Percentiles rank a stretch among this genome's conserved stretches.
Evolutionary conservation across 2,113 vertebrate genomes (phyloP).

Genomic region (Zosterops japonicus): DNA sequence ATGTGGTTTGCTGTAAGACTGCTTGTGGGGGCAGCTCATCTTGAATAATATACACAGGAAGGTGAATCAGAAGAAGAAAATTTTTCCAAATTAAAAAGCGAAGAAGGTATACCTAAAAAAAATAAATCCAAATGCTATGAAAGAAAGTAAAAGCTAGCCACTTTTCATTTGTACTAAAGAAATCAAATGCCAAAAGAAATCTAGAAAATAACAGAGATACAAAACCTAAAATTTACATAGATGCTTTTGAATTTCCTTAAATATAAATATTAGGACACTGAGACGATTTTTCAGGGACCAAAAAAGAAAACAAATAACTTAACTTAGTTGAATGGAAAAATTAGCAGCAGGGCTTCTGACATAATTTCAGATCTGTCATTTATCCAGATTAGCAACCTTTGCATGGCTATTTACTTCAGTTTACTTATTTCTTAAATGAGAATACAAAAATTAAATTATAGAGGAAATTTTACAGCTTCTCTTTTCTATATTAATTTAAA

Average conservation of each 20-base stretch:
- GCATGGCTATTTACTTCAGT: background rate
- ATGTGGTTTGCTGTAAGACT: background rate
- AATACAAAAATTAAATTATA: background rate
- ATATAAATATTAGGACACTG: background rate
- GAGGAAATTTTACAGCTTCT: background rate
- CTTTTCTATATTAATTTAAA: background rate
- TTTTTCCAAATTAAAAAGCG: background rate
- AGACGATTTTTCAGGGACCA: background rate
- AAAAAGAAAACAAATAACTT: background rate
- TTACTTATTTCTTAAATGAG: background rate
- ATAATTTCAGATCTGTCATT: background rate
- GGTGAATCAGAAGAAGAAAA: background rate
- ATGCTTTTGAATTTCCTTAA: background rate
- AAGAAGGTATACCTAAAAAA: background rate
- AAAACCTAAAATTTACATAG: background rate
- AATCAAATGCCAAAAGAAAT: background rate
- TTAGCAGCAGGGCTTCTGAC: background rate
- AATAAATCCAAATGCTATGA: background rate
- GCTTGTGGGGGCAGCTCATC: background rate
- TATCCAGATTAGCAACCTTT: background rate
- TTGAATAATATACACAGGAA: background rate
- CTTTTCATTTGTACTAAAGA: background rate
- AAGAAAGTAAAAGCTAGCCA: background rate
- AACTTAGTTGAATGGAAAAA: background rate
- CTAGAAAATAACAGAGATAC: background rate